phyloP scores from a whole-genome alignment of 1,140 invertebrate genomes.

The Tetranychus cinnabarinus region DNA sequence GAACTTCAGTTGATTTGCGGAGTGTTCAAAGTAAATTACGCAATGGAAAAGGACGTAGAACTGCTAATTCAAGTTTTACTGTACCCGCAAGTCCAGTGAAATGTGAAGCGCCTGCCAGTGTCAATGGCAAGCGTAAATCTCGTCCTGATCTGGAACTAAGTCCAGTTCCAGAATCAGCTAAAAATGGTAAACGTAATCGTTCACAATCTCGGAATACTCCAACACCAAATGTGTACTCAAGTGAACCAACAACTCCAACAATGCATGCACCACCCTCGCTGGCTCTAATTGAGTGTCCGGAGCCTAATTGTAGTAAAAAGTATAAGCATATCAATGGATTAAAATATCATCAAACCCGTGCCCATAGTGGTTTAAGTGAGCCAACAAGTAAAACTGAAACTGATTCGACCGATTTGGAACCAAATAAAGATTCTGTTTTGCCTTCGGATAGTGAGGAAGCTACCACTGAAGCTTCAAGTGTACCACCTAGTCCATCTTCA shows the following conservation, averaged over 20 bases:
- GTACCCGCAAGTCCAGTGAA: constrained; percentile 15
- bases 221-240: constrained; percentile 17
- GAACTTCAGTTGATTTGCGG: constrained; percentile 26
- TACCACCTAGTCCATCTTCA: background rate
- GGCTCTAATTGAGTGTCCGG: constrained; percentile 70
- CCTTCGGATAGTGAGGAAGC: background rate
- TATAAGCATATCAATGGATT: constrained; percentile 92
- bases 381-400: background rate
- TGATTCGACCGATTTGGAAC: background rate
- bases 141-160: constrained; percentile 17
- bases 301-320: constrained; percentile 93
- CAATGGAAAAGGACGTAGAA: constrained; percentile 18
- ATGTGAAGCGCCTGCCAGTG: constrained; percentile 2
- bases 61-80: constrained; percentile 16
- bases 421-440: background rate
- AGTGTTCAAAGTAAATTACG: constrained; percentile 38
- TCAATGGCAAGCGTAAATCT: constrained; percentile 19
- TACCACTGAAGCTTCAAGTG: background rate
- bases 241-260: background rate
- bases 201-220: constrained; percentile 19
- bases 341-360: constrained; percentile 82
- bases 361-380: constrained; percentile 29
- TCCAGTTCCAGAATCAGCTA: constrained; percentile 9
- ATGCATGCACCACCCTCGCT: constrained; percentile 31
- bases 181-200: constrained; percentile 18